These are phyloP conservation scores for Gymnopithys bicolor DNA, from an alignment of 2,797 vertebrate species.

Conservation along the genomic window DNA sequence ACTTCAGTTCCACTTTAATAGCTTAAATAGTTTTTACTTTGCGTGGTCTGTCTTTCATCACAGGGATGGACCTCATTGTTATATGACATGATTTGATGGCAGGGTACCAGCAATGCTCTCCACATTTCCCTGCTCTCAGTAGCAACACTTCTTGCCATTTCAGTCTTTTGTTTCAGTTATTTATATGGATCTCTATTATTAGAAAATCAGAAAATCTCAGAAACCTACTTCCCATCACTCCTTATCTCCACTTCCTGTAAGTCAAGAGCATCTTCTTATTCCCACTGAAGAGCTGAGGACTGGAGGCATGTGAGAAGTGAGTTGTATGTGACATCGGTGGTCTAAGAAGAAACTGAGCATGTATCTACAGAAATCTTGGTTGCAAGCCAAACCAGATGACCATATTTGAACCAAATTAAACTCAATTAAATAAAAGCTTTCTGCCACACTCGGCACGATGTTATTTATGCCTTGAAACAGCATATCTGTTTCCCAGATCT, in stretches of 20 bases:
- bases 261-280: background rate
- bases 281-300: background rate
- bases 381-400: constrained; percentile 17
- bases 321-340: background rate
- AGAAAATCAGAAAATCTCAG: background rate
- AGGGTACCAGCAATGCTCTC: background rate
- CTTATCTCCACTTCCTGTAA: background rate
- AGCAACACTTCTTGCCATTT: background rate
- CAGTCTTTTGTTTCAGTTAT: background rate
- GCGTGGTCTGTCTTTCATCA: background rate
- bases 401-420: background rate
- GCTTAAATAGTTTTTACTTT: background rate
- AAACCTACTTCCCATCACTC: background rate
- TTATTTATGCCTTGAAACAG: constrained; percentile 32
- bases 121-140: background rate
- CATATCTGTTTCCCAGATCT: constrained; percentile 22
- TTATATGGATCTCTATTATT: background rate
- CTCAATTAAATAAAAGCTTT: constrained; percentile 28
- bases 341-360: background rate
- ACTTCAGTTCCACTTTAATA: background rate
- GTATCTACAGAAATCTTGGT: background rate
- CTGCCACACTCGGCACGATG: background rate
- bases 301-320: background rate
- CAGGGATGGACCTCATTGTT: background rate
- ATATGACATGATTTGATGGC: fast-evolving